Evolutionary conservation across 2,113 vertebrate genomes (phyloP).

Genomic region (Actenoides lindsayi): DNA sequence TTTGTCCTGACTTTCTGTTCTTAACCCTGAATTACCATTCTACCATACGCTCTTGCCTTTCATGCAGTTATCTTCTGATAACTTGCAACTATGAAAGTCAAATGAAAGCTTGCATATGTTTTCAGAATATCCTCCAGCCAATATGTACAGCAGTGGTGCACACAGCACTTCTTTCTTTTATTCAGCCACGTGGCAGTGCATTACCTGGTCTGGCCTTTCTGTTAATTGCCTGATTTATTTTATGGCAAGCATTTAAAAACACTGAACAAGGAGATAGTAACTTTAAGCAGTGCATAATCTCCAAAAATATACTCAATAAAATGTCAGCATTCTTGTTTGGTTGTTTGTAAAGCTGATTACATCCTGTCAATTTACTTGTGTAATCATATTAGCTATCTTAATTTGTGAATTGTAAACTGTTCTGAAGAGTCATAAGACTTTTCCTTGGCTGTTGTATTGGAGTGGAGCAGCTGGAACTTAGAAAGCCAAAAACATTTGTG

Average conservation of each 20-base stretch:
- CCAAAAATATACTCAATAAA: background rate
- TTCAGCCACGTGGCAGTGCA: background rate
- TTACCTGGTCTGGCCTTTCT: background rate
- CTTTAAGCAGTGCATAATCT: background rate
- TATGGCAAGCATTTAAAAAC: background rate
- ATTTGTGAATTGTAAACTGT: background rate
- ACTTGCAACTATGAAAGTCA: background rate
- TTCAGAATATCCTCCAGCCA: background rate
- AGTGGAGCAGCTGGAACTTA: background rate
- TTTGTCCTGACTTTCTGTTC: background rate
- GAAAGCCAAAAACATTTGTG: background rate
- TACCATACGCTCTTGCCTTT: background rate
- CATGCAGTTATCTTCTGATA: background rate
- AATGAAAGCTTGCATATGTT: background rate
- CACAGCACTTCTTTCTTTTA: background rate
- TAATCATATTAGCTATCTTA: background rate
- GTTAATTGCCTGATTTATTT: background rate
- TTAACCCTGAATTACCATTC: background rate
- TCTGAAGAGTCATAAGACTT: conserved; percentile 14
- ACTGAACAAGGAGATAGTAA: background rate
- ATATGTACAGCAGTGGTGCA: background rate
- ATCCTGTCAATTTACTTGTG: background rate
- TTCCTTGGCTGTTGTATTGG: background rate
- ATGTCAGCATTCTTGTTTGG: background rate
- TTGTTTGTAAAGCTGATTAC: background rate